Evolutionary conservation across 2,797 vertebrate genomes (phyloP), one percentile per base, ranked within the genome.

Genomic region (Rhadinocentrus ornatus): DNA sequence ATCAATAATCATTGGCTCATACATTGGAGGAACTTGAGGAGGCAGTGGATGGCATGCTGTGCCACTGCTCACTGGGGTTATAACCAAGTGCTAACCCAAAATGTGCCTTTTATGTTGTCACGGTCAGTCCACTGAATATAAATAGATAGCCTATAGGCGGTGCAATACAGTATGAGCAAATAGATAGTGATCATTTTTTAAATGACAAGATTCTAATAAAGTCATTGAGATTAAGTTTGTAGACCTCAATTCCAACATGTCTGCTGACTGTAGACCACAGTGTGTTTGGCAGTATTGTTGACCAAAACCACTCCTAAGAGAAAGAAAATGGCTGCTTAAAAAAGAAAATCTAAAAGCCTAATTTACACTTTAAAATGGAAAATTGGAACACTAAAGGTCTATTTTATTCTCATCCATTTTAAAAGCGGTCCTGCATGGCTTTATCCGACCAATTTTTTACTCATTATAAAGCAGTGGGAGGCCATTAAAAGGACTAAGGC

Each of bases 81-180:
- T 81, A 82, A 77, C 46, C 24, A 60, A 52, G 41, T 77, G 39
- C 70, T 66, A 55, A n/a, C 37, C 62, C 74, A 73, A 78, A 87
- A 75, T 69, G 68, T 80, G 61, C 60, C 62, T 73, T 87, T 69
- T 75, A 54, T 75, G 63, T 85, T 66, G 57, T 80, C 69, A 72
- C 76, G 70, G 76, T 78, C 77, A 79, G 74, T 18, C 58, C 62
- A 66, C 62, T 31, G 69, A 78, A 80, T 71, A 66, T 29, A 71
- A 71, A 82, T 53, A 29, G 16, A 31, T 66, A 58, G 50, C 64
- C 39, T 41, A 35, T 35, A 15, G 66, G 11, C 62, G 26, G 34
- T 63, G 69, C 59, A 56, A 69, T 70, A 69, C 22, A 4, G 27
- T 11, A 9, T 50, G 26, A 74, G 61, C 29, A 61, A 53, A 62